phyloP scores from a whole-genome alignment of 2,113 vertebrate genomes.

The Hippocampus barbouri region DNA sequence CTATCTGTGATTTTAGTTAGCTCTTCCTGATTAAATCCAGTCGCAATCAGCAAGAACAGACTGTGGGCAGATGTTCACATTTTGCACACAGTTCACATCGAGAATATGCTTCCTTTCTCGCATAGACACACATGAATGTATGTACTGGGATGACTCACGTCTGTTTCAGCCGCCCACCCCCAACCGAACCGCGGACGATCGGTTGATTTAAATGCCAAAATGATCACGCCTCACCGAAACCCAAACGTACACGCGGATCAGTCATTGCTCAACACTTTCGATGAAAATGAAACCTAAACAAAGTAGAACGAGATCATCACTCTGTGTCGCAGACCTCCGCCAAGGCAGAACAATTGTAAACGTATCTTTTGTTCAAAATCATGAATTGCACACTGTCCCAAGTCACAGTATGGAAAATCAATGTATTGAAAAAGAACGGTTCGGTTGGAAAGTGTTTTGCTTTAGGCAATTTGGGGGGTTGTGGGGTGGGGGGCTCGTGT shows the following conservation, averaged over 20 bases:
- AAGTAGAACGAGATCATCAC: not conserved
- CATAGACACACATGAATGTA: conserved; percentile 22
- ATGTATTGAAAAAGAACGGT: conserved; percentile 9
- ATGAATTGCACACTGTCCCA: not conserved
- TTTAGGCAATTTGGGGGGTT: not conserved
- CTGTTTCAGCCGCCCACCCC: not conserved
- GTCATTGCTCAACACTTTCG: too few relatives aligned
- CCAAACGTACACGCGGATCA: conserved; percentile 30
- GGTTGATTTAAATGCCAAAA: conserved; percentile 59
- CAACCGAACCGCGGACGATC: not conserved
- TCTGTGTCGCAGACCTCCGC: not conserved
- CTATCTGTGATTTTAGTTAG: conserved; percentile 21
- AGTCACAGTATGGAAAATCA: too few relatives aligned
- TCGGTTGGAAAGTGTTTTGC: conserved; percentile 19
- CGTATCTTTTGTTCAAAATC: not conserved
- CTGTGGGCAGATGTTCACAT: conserved; percentile 17
- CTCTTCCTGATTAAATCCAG: conserved; percentile 26
- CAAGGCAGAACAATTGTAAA: not conserved
- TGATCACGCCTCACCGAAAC: conserved; percentile 23
- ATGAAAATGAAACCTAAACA: too few relatives aligned
- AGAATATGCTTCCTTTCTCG: conserved; percentile 28
- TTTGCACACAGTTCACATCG: conserved; percentile 20
- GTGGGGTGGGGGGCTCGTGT: not conserved
- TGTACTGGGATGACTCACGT: conserved; percentile 20
- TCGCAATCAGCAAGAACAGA: conserved; percentile 17